Base-by-base conservation (phyloP, 2,888 invertebrate genomes). In the Agonopterix arenella region DNA sequence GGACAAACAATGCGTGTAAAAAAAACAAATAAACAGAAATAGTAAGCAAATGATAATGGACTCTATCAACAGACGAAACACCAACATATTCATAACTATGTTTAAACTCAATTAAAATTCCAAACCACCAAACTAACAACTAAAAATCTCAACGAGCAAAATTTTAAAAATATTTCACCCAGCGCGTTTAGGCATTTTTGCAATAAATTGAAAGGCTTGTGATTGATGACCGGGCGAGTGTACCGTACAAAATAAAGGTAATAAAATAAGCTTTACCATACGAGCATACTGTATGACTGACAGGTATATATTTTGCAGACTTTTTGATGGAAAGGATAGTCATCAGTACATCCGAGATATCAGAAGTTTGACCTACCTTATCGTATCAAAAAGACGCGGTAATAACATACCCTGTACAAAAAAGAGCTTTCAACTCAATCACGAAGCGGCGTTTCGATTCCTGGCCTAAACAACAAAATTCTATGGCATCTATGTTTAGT, bases 131-230 rank as follows among this genome's bases (percentile, higher is more conserved):
- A 40, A n/a, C 40, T n/a, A 40, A 40, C 40, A 9, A 40, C 40
- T n/a, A 40, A 40, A 40, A 10, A 40, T 9, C 40, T 28, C 28
- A 28, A 18, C 40, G 10, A n/a, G 13, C 8, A 7, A 47, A 61
- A 58, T 54, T 62, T 71, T 68, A 53, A 57, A 68, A 61, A 61
- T 48, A 60, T 61, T 56, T 54, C 59, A 55, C 55, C 52, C 46
- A 56, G 48, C 65, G 60, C 64, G 66, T 64, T 75, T 73, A 70
- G 72, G 67, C 60, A 65, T 70, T 73, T 73, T 70, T 66, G 66
- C 73, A 68, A 76, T 76, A 76, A 72, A 80, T 79, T 76, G 76
- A 72, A 74, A 69, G 68, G 59, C 58, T 43, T 51, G 57, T 76
- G 77, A 80, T 80, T 77, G 77, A 79, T 78, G 71, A 62, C 55